Evolutionary conservation across 1,140 invertebrate genomes (phyloP), one percentile per base, ranked within the genome.

Genomic region (Drosophila nikananu): DNA sequence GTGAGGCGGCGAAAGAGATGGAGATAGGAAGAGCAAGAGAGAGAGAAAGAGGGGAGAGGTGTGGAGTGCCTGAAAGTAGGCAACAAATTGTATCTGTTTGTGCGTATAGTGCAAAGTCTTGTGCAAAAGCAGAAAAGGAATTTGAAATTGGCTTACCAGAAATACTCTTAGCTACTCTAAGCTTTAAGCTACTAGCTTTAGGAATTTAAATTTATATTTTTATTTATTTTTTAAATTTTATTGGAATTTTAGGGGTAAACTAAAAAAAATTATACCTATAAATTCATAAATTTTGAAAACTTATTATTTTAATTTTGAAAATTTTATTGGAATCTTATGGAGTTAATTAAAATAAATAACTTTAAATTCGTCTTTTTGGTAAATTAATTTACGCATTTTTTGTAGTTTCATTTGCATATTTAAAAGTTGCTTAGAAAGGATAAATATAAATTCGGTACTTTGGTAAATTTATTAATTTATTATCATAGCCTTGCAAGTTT

Each of bases 61-160:
- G n/a, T 41, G 27, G 21, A 35, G 49, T 58, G 71, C 78, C 61
- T 61, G 52, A 81, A 90, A 86, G 81, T 83, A 83, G 84, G 83
- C 83, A 86, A 86, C 63, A 64, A 55, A 75, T 63, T 74, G 30
- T 71, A 57, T 55, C 67, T 76, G 39, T 57, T 65, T 57, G 70
- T 51, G 60, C 59, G 67, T 55, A n/a, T 27, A 77, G 51, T 51
- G 51, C 41, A 58, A 68, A 81, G 79, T 84, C 78, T 75, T 70
- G 66, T 60, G 63, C 58, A 68, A 77, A 83, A 77, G 25, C 57
- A 44, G 25, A 44, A 59, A 59, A n/a, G 57, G 37, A 59, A 59
- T 44, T 59, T 27, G 6, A 41, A 59, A 44, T 44, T 59, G 17
- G 23, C 37, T 19, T 37, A 23, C 4, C 21, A 17, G 32, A 17